These are phyloP conservation scores for Leucophenga montana DNA, from an alignment of 2,888 invertebrate genomes.

Conservation along the genomic window DNA sequence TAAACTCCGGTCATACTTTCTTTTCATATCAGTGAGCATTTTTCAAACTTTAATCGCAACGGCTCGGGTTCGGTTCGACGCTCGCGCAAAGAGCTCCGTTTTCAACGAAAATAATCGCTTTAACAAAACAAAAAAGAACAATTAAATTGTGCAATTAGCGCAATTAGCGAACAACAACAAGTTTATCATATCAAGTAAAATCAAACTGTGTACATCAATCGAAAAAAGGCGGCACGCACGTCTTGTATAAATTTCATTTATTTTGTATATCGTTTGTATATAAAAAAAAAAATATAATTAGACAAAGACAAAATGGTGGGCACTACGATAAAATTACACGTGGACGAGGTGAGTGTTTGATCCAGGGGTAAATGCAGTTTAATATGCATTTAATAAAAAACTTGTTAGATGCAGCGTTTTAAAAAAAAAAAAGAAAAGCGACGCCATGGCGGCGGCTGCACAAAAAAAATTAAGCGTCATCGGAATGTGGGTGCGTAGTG, in stretches of 20 bases:
- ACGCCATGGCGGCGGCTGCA: constrained; percentile 41
- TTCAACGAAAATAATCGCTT: constrained; percentile 44
- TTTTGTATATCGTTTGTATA: constrained; percentile 36
- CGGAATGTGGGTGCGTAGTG: constrained; percentile 25
- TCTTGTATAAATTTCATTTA: background rate
- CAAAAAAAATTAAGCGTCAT: background rate
- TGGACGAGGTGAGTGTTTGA: constrained; percentile 60
- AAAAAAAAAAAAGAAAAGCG: constrained; percentile 26
- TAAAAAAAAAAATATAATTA: background rate
- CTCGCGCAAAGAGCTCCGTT: background rate
- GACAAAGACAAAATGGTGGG: constrained; percentile 58
- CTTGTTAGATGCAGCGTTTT: background rate
- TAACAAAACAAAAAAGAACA: constrained; percentile 29
- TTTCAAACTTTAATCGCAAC: constrained; percentile 67
- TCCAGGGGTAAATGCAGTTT: no score
- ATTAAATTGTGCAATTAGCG: constrained; percentile 44
- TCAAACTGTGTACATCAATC: no score
- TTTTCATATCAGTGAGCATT: background rate
- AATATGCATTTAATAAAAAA: no score
- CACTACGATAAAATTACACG: constrained; percentile 50
- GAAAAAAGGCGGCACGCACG: no score
- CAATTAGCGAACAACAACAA: background rate
- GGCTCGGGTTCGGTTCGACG: constrained; percentile 53
- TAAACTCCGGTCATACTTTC: no score
- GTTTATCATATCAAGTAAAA: no score